These are phyloP conservation scores for Myiagra hebetior DNA, from an alignment of 2,113 vertebrate genomes.

Conservation along the genomic window DNA sequence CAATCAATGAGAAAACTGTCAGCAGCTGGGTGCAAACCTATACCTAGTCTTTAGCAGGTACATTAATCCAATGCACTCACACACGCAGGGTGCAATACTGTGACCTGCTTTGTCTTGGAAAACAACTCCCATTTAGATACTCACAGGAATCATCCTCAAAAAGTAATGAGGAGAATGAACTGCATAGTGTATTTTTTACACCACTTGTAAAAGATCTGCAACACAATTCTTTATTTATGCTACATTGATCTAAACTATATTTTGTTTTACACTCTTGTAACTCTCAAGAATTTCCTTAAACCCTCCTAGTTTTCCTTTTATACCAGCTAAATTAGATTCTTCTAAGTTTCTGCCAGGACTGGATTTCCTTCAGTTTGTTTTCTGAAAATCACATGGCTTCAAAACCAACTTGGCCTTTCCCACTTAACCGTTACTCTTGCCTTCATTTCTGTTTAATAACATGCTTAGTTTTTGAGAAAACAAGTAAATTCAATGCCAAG, in stretches of 20 bases:
- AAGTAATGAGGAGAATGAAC: neutral
- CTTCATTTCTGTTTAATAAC: neutral
- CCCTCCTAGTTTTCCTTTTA: neutral
- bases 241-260: neutral
- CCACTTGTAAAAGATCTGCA: neutral
- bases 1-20: neutral
- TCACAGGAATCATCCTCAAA: neutral
- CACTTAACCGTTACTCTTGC: neutral
- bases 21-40: neutral
- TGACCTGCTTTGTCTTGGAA: neutral
- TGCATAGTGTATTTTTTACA: neutral
- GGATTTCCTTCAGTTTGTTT: slow-evolving; percentile 44
- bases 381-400: slow-evolving; percentile 21
- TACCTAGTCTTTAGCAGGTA: neutral
- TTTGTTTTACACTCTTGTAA: neutral
- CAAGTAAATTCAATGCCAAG: neutral
- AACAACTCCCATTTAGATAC: neutral
- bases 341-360: slow-evolving; percentile 16
- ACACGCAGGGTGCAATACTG: neutral
- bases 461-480: neutral
- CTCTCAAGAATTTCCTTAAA: neutral
- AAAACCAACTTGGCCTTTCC: neutral
- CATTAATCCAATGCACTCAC: neutral
- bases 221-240: neutral
- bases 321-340: slow-evolving; percentile 6